Evolutionary conservation across 1,140 invertebrate genomes (phyloP), one percentile per base, ranked within the genome.

Genomic region (Tenebrio molitor): DNA sequence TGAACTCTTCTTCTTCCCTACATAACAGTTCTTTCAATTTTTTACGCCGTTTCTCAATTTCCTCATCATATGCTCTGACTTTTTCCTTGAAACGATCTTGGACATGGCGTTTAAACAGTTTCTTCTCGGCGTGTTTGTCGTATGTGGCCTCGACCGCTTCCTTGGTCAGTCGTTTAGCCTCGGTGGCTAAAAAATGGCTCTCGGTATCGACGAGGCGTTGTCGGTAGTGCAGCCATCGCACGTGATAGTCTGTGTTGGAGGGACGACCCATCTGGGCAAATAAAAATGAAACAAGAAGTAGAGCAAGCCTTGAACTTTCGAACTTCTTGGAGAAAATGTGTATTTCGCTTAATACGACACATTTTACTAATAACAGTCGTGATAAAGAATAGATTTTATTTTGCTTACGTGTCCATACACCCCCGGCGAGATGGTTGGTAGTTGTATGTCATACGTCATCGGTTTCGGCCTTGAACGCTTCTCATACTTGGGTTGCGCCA

Each of bases 11-110:
- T 72, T 82, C 80, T 64, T 83, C 82, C 25, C 72, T 72, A 12
- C 72, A 74, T 6, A 82, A 64, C 25, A 83, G 34, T 8, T 81
- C 74, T 25, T 69, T 44, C 23, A 83, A 72, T 69, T 72, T 81
- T 36, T 77, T 68, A 10, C 81, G 74, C 65, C 79, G 46, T 34
- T 25, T 69, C 62, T 83, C 79, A 3, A 83, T 44, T 15, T 53
- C 50, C 44, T 75, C 71, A n/a, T 81, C 79, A 39, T 81, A 80
- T 14, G 69, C 73, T 65, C 79, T 46, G 8, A 79, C n/a, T 68
- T 78, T 79, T 19, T 74, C 34, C 21, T 78, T 50, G 6, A 80
- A 71, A 23, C 67, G 70, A 16, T 77, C 68, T 29, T 71, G 41
- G 23, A 81, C 73, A 16, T 67, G 39, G 39, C 69, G 73, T 36